These are phyloP conservation scores for Rhincodon typus DNA, from an alignment of 2,797 vertebrate species.

Conservation along the genomic window DNA sequence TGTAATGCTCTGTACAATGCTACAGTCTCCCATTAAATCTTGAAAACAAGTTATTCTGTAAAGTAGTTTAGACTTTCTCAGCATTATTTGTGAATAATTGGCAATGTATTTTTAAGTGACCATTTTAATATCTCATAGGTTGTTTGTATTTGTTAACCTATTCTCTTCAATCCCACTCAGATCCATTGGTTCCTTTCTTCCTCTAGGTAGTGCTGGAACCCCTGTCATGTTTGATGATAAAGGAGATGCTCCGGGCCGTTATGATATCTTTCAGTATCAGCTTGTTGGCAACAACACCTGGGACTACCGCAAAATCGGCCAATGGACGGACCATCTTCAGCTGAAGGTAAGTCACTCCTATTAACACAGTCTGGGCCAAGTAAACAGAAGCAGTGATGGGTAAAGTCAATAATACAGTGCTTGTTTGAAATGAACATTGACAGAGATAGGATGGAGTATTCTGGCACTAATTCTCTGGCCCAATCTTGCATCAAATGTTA, in stretches of 20 bases:
- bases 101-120: neutral
- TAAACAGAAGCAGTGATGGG: neutral
- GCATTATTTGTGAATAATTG: neutral
- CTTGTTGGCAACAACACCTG: conserved; percentile 73
- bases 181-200: conserved; percentile 35
- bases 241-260: conserved; percentile 88
- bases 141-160: neutral
- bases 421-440: neutral
- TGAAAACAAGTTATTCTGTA: neutral
- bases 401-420: neutral
- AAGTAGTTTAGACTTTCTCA: neutral
- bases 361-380: neutral
- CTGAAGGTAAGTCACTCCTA: conserved; percentile 71
- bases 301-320: conserved; percentile 78
- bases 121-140: neutral
- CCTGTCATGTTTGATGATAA: conserved; percentile 94
- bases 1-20: neutral
- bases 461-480: neutral
- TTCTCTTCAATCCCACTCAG: neutral
- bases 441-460: neutral
- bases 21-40: neutral
- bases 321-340: conserved; percentile 91
- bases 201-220: conserved; percentile 84
- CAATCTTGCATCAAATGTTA: neutral
- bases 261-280: conserved; percentile 97